Evolutionary conservation across 2,797 vertebrate species (phyloP), one percentile per base, ranked within the genome.

Genomic region (Myotis vivesi): DNA sequence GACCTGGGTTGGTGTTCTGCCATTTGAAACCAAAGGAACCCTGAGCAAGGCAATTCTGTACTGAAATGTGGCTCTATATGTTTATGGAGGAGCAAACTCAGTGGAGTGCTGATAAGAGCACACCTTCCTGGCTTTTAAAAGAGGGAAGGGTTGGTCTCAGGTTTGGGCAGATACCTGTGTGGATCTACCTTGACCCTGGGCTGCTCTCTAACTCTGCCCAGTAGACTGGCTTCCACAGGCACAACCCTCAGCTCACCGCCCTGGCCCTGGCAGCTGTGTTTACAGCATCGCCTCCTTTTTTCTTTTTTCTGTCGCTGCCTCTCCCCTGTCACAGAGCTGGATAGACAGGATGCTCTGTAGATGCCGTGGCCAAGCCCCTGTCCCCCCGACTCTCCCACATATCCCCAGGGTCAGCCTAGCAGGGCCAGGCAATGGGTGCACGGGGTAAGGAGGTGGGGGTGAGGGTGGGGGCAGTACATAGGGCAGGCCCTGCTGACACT

Each of bases 201-300:
- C 53, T 49, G 15, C 36, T 46, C 59, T 55, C 23, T 53, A 13
- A 30, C 23, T 13, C 6, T 6, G 38, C 71, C 30, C 72, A 4
- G 28, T 0, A 25, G 28, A 17, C 23, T 57, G 17, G 11, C n/a
- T 49, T 30, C 38, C 2, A 8, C 38, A 30, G 5, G 0, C 2
- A 3, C 17, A 20, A 17, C 44, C 73, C 5, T 33, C 66, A 51
- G 20, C 64, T 5, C 20, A 62, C 17, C 0, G 57, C 2, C 25
- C 25, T 8, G 36, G 25, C n/a, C 1, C 2, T 5, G 41, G 72
- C 23, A 25, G 17, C 62, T 17, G 23, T 46, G 81, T 23, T 22
- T 3, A 5, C 5, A 5, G 38, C 83, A 23, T 33, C 5, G 0
- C 3, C 30, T 5, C 7, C 28, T n/a, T 44, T 22, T 22, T 25